Evolutionary conservation across 2,113 vertebrate species (phyloP), one percentile per base, ranked within the genome.

Genomic region (Aramus guarauna): DNA sequence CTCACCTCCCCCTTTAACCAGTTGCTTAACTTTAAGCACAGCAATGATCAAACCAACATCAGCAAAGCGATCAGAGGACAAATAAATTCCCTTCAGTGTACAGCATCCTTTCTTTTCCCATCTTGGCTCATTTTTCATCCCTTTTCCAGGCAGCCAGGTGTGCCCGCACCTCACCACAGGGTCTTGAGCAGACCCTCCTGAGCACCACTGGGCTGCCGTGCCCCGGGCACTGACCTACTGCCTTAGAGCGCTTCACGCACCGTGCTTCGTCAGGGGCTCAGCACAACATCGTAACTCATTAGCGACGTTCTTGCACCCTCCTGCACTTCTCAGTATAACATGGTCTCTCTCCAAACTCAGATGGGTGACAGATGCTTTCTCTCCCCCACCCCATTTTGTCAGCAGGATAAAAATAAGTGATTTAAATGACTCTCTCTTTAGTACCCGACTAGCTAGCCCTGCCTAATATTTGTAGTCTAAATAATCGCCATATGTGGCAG

Each of bases 331-430:
- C 37, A 2, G 41, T 22, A 24, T 8, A 2, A 34, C 82, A 4
- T 1, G 9, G 53, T n/a, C 68, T 59, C 68, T 34, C 66, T 55
- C 76, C 53, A 36, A 64, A 41, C 59, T 83, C 94, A 93, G 19
- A 96, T 90, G 95, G 88, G 74, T 53, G 93, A 85, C 95, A 96
- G 91, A 95, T 94, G 85, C 87, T 85, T 95, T 88, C 85, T 82
- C 67, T 85, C 62, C 89, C 67, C 76, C 92, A 64, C 47, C 41
- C 41, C n/a, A 1, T 39, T 91, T 94, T 95, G 85, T 92, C 92
- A 97, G 69, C 41, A 15, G 84, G 92, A 95, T 97, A 95, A 97
- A 97, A 95, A 95, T 93, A 96, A 94, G 91, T 96, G 76, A 91
- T 95, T 94, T 96, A 93, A 94, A 81, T 53, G 64, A 88, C 34